A percentile compares a stretch with the other conserved stretches of the same genome.
Evolutionary conservation across 1,140 invertebrate species (phyloP).

Genomic region (Drosophila biarmipes): DNA sequence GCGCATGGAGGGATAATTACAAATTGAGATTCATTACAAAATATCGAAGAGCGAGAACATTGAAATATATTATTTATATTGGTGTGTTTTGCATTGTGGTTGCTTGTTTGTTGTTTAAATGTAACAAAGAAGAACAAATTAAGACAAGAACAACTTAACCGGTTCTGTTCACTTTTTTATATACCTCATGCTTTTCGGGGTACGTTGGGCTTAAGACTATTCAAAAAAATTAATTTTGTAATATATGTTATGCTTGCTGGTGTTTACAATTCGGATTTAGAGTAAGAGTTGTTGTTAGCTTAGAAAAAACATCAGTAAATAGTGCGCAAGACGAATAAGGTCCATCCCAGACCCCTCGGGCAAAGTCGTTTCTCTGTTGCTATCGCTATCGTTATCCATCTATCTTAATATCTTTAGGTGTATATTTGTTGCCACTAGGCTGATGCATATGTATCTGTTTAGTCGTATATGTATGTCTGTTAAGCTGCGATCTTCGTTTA

Average conservation of each 20-base stretch:
- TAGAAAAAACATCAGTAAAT: constrained; percentile 57
- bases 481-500: constrained; percentile 11
- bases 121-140: background rate
- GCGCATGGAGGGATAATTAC: constrained; percentile 77
- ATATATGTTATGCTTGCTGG: constrained; percentile 25
- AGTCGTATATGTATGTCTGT: constrained; percentile 45
- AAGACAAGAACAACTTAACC: constrained; percentile 19
- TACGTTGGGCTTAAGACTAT: constrained; percentile 58
- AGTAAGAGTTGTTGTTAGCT: constrained; percentile 61
- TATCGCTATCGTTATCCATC: constrained; percentile 5
- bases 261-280: constrained; percentile 30
- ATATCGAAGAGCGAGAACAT: constrained; percentile 41
- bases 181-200: constrained; percentile 38
- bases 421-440: constrained; percentile 36
- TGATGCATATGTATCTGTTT: constrained; percentile 39
- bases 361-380: constrained; percentile 9
- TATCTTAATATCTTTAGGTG: constrained; percentile 21
- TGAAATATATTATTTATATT: constrained; percentile 23
- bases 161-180: constrained; percentile 15
- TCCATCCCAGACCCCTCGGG: constrained; percentile 12
- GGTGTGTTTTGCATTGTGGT: constrained; percentile 20
- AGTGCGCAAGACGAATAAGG: constrained; percentile 35
- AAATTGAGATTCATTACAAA: constrained; percentile 72
- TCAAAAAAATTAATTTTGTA: constrained; percentile 54
- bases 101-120: constrained; percentile 13